A percentile compares a stretch with the other conserved stretches of the same genome.
These are phyloP conservation scores for Anisognathus igniventris DNA, from an alignment of 2,797 vertebrate species.

Conservation along the genomic window DNA sequence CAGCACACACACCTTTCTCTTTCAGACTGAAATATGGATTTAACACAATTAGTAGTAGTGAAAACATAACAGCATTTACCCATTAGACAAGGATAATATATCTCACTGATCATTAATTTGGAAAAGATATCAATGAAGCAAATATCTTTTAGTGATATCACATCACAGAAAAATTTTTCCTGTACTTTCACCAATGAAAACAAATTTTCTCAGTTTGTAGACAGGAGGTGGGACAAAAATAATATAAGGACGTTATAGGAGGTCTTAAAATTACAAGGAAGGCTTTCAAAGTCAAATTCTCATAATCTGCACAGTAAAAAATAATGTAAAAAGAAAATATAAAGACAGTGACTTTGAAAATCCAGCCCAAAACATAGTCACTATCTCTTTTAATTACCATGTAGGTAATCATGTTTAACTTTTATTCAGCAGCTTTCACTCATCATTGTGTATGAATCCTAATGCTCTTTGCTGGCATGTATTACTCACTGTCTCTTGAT, in stretches of 20 bases:
- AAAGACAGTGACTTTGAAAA: not conserved
- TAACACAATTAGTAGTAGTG: not conserved
- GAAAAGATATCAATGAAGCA: not conserved
- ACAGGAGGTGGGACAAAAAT: not conserved
- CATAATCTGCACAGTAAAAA: not conserved
- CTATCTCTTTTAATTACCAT: not conserved
- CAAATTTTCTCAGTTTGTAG: not conserved
- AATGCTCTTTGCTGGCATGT: not conserved
- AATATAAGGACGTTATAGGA: not conserved
- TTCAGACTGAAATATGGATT: not conserved
- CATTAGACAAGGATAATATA: not conserved
- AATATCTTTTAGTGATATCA: not conserved
- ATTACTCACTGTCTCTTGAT: not conserved
- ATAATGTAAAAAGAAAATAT: not conserved
- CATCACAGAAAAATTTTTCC: not conserved
- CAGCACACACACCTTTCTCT: not conserved
- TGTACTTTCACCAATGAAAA: not conserved
- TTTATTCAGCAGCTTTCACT: not conserved
- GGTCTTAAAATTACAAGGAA: not conserved
- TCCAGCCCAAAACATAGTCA: not conserved
- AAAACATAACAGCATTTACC: not conserved
- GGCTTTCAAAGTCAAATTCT: not conserved
- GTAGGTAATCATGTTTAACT: not conserved
- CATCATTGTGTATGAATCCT: not conserved
- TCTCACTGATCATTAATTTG: not conserved